Evolutionary conservation across 2,888 invertebrate genomes (phyloP).

Genomic region (Piscicola geometra): DNA sequence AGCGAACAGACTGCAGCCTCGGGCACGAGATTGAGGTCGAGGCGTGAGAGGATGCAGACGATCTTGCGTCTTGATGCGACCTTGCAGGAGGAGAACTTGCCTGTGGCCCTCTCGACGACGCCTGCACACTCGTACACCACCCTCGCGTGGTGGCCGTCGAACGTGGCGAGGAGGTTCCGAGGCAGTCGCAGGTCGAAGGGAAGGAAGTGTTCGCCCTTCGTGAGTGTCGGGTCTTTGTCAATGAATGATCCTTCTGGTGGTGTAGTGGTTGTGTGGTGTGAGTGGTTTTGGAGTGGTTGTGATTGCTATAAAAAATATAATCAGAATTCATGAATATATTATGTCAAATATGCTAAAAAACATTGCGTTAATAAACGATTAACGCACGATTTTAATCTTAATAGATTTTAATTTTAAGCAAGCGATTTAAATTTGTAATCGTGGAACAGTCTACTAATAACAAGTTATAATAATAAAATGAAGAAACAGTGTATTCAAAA

Average conservation of each 20-base stretch:
- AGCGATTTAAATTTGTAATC: too few species aligned
- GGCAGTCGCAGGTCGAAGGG: conserved; percentile 52
- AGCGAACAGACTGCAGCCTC: conserved; percentile 42
- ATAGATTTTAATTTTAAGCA: too few species aligned
- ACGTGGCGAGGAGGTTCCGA: conserved; percentile 52
- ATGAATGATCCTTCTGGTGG: conserved; percentile 39
- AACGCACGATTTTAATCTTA: too few species aligned
- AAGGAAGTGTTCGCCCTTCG: conserved; percentile 45
- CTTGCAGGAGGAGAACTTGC: conserved; percentile 45
- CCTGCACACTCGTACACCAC: conserved; percentile 46
- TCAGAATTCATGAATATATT: too few species aligned
- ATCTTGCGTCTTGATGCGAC: conserved; percentile 46
- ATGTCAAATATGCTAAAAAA: not conserved
- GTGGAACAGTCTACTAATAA: too few species aligned
- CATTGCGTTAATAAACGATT: too few species aligned
- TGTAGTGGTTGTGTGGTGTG: too few species aligned
- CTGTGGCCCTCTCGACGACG: conserved; percentile 42
- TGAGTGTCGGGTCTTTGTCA: conserved; percentile 41
- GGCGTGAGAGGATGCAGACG: conserved; percentile 49
- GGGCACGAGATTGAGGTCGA: conserved; percentile 45
- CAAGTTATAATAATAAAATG: too few species aligned
- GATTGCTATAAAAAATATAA: too few species aligned
- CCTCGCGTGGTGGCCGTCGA: conserved; percentile 52
- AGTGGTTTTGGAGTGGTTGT: too few species aligned
- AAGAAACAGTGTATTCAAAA: too few species aligned